Evolutionary conservation across 2,797 vertebrate genomes (phyloP), one percentile per base, ranked within the genome.

Genomic region (Epinephelus coioides): DNA sequence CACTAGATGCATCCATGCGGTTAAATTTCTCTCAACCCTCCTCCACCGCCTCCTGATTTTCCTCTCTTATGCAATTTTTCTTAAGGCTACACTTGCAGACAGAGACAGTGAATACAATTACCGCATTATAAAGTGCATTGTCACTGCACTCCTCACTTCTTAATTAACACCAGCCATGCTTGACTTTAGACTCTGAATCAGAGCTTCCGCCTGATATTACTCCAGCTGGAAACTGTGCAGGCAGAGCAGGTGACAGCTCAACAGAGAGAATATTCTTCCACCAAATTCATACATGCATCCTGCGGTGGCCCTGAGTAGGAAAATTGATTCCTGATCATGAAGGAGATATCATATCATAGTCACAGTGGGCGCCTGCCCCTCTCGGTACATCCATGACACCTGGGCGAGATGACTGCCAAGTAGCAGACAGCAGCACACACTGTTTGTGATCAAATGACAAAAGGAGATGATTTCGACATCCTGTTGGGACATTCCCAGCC

Each of bases 91-190:
- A 69, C 46, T 60, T 25, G 12, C n/a, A 79, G 46, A 57, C 30
- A 60, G 34, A 44, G 49, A 19, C 19, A 12, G 21, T 17, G n/a
- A 51, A 56, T 27, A 66, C 50, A 75, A 76, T 68, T 44, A 64
- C 51, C 60, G 23, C 25, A 25, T 57, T 57, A 46, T 61, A 44
- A 43, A 73, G 34, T 30, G 25, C 47, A 56, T 19, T 70, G 74
- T 71, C 50, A 66, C 30, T n/a, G 47, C 7, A 54, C 14, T 62
- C 38, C 18, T 34, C 21, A 18, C 3, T 50, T 23, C 27, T 19
- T 57, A 51, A 77, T 70, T 70, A 81, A 74, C 70, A 53, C 43
- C 21, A 30, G 14, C 6, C 21, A 51, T 10, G 66, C 55, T 66
- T 21, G 61, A 67, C 56, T 77, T 46, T 9, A 18, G 10, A 60